A percentile compares a stretch with the other conserved stretches of the same genome.
These are phyloP conservation scores for Erythrolamprus reginae DNA, from an alignment of 2,113 vertebrate species.

Conservation along the genomic window DNA sequence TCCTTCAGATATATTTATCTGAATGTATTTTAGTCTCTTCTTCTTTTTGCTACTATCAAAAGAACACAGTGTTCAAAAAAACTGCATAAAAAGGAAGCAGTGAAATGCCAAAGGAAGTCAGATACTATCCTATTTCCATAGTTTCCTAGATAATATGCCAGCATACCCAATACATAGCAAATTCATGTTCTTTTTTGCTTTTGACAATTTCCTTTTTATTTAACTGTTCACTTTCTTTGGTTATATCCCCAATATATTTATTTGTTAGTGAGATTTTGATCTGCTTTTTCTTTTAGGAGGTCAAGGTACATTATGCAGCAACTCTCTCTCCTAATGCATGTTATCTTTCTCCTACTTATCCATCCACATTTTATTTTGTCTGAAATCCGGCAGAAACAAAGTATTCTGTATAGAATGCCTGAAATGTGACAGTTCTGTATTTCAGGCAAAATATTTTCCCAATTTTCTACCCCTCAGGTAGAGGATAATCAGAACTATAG, in stretches of 20 bases:
- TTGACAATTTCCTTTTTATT: background rate
- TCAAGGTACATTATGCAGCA: background rate
- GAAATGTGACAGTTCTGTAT: background rate
- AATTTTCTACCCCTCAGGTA: background rate
- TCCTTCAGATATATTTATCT: conserved; percentile 27
- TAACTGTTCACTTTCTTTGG: background rate
- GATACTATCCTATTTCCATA: background rate
- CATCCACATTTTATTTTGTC: background rate
- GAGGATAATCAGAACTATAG: too few species aligned
- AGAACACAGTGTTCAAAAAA: background rate
- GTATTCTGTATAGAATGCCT: background rate
- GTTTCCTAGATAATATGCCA: background rate
- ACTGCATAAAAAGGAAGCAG: conserved; percentile 39
- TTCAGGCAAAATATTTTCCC: background rate
- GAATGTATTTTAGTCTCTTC: background rate
- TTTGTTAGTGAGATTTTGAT: background rate
- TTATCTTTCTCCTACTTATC: background rate
- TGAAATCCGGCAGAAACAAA: background rate
- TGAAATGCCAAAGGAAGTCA: background rate
- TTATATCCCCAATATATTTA: background rate
- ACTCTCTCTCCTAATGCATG: background rate
- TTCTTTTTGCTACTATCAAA: background rate
- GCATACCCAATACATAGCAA: background rate
- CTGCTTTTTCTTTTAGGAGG: background rate
- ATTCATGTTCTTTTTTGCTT: background rate